These are phyloP conservation scores for Conger conger DNA, from an alignment of 2,113 vertebrate species.

Conservation along the genomic window DNA sequence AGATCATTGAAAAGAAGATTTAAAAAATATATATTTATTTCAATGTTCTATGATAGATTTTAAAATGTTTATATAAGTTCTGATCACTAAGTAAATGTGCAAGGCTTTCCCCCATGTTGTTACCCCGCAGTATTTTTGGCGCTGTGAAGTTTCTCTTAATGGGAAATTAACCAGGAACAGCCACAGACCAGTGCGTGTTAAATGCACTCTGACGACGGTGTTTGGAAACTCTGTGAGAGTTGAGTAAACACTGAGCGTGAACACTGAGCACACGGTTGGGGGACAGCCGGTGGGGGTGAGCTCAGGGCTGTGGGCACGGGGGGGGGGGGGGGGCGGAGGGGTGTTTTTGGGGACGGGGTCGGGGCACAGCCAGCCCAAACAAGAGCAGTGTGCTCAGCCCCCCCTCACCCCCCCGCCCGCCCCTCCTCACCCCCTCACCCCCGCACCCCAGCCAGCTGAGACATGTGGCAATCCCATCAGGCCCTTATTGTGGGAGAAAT, in stretches of 20 bases:
- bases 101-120: background rate
- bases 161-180: background rate
- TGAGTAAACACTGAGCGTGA: background rate
- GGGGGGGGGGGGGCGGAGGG: no score
- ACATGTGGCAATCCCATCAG: slow-evolving; percentile 57
- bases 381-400: background rate
- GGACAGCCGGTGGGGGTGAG: slow-evolving; percentile 8
- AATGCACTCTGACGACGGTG: no score
- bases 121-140: background rate
- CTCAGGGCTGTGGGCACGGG: background rate
- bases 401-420: background rate
- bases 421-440: slow-evolving; percentile 15
- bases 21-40: background rate
- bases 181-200: background rate
- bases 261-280: no score
- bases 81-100: background rate
- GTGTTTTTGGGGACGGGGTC: background rate
- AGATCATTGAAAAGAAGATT: background rate
- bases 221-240: background rate
- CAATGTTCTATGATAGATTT: no score
- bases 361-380: background rate
- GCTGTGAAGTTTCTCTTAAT: background rate
- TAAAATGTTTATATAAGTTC: no score
- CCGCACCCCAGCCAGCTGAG: slow-evolving; percentile 37
- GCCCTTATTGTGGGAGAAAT: slow-evolving; percentile 47